Evolutionary conservation across 2,797 vertebrate genomes (phyloP).

Genomic region (Chaetodon trifasciatus): DNA sequence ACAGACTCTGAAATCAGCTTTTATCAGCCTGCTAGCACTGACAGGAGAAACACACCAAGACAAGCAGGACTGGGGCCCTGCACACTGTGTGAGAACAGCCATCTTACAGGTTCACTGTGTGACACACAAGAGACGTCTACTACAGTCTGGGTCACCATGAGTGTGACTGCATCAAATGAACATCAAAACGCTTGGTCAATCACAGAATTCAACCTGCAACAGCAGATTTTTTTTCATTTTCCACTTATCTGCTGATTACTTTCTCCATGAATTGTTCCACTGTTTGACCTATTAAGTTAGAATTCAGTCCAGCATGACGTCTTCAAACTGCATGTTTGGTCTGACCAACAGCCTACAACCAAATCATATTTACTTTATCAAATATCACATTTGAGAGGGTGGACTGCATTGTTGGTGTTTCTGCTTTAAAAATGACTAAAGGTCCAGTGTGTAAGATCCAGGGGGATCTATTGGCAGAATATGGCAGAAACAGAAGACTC

Average conservation of each 20-base stretch:
- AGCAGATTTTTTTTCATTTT: neutral
- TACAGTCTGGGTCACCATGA: neutral
- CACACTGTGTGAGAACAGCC: neutral
- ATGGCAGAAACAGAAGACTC: no score
- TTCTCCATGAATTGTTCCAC: neutral
- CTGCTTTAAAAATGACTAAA: no score
- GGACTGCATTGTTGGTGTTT: neutral
- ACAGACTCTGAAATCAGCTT: neutral
- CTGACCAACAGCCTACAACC: neutral
- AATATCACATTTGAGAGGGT: neutral
- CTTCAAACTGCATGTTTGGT: neutral
- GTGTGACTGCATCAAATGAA: neutral
- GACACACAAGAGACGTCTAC: neutral
- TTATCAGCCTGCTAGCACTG: neutral
- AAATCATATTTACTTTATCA: neutral
- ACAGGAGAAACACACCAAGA: neutral
- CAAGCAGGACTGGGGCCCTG: neutral
- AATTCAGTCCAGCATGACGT: neutral
- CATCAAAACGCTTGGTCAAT: neutral
- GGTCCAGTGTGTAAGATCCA: no score
- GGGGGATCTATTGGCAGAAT: no score
- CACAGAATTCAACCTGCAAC: neutral
- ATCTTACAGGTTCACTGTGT: neutral
- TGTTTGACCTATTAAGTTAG: neutral
- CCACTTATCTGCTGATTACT: no score